These are phyloP conservation scores for Pelobates fuscus DNA, from an alignment of 2,113 vertebrate genomes.

Conservation along the genomic window DNA sequence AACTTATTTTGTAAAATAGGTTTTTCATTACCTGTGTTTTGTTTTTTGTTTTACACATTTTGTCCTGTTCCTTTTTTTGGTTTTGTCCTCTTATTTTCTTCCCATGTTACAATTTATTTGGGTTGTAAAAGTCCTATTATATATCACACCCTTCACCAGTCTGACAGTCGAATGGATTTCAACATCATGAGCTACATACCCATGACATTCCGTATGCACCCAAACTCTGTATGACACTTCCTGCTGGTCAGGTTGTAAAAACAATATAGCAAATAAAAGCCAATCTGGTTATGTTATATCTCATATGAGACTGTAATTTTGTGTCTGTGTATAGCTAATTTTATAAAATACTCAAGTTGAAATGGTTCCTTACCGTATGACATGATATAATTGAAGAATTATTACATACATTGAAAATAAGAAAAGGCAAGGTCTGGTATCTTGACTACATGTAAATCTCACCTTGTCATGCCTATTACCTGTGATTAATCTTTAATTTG, in stretches of 20 bases:
- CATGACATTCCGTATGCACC: constrained; percentile 64
- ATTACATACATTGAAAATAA: background rate
- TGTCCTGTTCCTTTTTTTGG: background rate
- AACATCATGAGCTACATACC: constrained; percentile 4
- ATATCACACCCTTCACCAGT: background rate
- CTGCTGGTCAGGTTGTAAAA: constrained; percentile 67
- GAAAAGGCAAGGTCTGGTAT: constrained; percentile 28
- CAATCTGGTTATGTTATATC: constrained; percentile 2
- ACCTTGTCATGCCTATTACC: background rate
- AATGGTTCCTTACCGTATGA: constrained; percentile 26
- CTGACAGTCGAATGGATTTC: background rate
- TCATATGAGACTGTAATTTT: constrained; percentile 38
- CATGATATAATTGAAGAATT: constrained; percentile 6
- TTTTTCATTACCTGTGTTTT: background rate
- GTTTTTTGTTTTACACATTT: background rate
- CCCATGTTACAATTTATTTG: constrained; percentile 19
- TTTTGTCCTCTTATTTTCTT: background rate
- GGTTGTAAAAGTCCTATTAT: background rate
- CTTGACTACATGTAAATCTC: background rate
- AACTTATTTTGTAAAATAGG: background rate
- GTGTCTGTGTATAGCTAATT: constrained; percentile 45
- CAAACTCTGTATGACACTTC: constrained; percentile 56
- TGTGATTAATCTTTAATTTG: background rate
- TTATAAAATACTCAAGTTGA: constrained; percentile 55
- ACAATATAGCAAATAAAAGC: constrained; percentile 6